Percentiles rank a stretch among this genome's conserved stretches.
Conservation (phyloP, 2,797 vertebrate genomes). For the Alosa sapidissima region DNA sequence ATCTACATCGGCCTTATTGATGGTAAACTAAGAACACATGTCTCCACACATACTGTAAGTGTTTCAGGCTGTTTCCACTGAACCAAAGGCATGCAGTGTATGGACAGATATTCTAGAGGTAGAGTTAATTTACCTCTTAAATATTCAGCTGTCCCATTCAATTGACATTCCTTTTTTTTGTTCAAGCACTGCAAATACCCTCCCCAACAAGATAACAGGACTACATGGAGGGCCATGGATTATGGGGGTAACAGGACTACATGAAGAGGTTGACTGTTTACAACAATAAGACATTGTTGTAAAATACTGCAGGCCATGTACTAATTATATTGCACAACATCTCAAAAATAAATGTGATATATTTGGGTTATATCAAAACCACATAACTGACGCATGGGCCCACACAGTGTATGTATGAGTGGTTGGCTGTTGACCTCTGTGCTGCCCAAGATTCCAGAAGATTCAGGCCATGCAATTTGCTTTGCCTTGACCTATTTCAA, state of each 20-base stretch:
- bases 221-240: not conserved
- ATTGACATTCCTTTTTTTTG: not conserved
- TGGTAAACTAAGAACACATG: too few relatives aligned
- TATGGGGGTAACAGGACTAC: not conserved
- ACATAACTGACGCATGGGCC: not conserved
- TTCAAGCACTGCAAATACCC: constrained; percentile 8
- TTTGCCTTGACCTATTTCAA: constrained; percentile 37
- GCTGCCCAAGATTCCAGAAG: constrained; percentile 28
- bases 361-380: constrained; percentile 7
- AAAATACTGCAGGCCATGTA: constrained; percentile 15
- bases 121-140: constrained; percentile 41
- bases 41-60: too few relatives aligned
- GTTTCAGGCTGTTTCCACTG: not conserved
- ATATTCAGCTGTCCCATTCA: constrained; percentile 12
- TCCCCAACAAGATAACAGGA: not conserved
- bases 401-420: not conserved
- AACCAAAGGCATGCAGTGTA: constrained; percentile 38
- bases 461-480: constrained; percentile 49
- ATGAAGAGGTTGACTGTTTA: not conserved
- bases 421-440: not conserved
- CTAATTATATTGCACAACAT: not conserved
- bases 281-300: constrained; percentile 18
- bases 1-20: not conserved
- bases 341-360: not conserved
- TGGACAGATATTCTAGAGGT: constrained; percentile 37